Conservation (phyloP, 1,140 invertebrate species). For the Phymastichus coffea region DNA sequence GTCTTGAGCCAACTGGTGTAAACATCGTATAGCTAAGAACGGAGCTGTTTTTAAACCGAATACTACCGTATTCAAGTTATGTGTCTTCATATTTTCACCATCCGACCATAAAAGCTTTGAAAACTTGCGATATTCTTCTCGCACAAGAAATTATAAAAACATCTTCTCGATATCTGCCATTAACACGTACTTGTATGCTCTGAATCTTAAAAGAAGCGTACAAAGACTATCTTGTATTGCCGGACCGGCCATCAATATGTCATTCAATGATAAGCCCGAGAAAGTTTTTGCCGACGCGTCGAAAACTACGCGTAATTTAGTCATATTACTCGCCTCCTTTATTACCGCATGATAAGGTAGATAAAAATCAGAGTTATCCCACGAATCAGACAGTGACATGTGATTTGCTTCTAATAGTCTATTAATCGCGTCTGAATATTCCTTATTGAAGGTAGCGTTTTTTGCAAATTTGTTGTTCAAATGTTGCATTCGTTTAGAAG, state of each 20-base stretch:
- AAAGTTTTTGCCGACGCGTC: neutral
- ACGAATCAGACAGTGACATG: neutral
- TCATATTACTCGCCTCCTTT: neutral
- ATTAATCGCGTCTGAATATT: slow-evolving; percentile 41
- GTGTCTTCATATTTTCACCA: neutral
- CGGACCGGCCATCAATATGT: neutral
- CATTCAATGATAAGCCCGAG: neutral
- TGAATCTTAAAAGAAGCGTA: neutral
- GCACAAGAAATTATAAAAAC: slow-evolving; percentile 13
- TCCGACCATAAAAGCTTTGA: neutral
- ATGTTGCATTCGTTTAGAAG: neutral
- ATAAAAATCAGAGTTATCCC: neutral
- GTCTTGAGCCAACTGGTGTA: slow-evolving; percentile 10
- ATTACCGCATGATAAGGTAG: neutral
- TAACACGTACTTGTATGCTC: neutral
- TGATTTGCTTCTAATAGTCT: neutral
- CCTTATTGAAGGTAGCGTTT: slow-evolving; percentile 31
- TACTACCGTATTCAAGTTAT: slow-evolving; percentile 1
- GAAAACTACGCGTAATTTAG: slow-evolving; percentile 7
- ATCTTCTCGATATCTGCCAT: slow-evolving; percentile 20
- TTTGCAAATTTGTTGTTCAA: slow-evolving; percentile 8
- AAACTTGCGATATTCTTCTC: neutral
- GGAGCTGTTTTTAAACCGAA: neutral
- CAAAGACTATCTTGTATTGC: neutral
- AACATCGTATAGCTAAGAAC: slow-evolving; percentile 8